Evolutionary conservation across 2,888 invertebrate genomes (phyloP), one percentile per base, ranked within the genome.

Genomic region (Geotrupes spiniger): DNA sequence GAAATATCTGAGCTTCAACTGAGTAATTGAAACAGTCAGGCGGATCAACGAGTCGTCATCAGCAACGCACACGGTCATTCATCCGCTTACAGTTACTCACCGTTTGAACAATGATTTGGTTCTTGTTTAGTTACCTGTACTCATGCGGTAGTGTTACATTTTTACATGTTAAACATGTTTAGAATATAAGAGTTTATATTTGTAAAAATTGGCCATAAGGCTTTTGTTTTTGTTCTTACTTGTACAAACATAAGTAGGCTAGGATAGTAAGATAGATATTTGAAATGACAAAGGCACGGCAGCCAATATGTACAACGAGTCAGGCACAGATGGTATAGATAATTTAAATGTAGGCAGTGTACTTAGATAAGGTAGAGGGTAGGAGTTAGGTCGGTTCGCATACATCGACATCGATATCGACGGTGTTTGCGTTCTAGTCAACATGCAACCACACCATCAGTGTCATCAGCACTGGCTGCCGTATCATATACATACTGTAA

Each of bases 101-200:
- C 29, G 44, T 46, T 53, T 54, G 55, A 64, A 60, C 61, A 64
- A 63, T 63, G 61, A 59, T 58, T 58, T 52, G 50, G 43, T 58
- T 55, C 57, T 36, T 36, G 14, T 59, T 63, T 60, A 62, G 63
- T 65, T 69, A 61, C 61, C 62, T 64, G 62, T 65, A 64, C 57
- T 65, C 60, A 58, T 58, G 62, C 64, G 62, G 60, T 66, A 68
- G 65, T 64, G 63, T 66, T 65, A 51, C 39, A 58, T 52, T 64
- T n/a, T 49, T n/a, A 63, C 61, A 65, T 66, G 66, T 65, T 64
- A 62, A 63, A 63, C 63, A 64, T 65, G 64, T 65, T 61, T 63
- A 64, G 63, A 54, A 55, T 61, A 59, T 69, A 70, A 70, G 66
- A 65, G 64, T 68, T 66, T 70, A 66, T 71, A 70, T 69, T 68